Conservation (phyloP, 2,797 vertebrate genomes). For the Myoxocephalus aenaeus region DNA sequence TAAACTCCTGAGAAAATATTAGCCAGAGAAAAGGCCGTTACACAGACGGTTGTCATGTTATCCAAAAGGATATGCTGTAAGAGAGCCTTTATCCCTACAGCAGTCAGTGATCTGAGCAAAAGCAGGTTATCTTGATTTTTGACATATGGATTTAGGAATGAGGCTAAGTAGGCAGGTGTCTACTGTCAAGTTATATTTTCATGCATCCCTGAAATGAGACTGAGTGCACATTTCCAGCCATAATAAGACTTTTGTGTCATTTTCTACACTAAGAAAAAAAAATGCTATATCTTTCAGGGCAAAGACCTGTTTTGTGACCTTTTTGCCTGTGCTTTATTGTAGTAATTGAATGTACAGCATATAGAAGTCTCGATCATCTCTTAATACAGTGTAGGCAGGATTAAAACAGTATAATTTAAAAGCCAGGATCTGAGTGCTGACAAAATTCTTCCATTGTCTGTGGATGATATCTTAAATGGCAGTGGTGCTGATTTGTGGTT, state of each 20-base stretch:
- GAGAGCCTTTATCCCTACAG: slow-evolving; percentile 3
- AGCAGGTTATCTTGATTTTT: slow-evolving; percentile 3
- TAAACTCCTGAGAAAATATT: neutral
- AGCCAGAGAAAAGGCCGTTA: neutral
- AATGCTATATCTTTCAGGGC: neutral
- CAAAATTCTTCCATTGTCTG: neutral
- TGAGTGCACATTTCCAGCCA: neutral
- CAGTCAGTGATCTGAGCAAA: slow-evolving; percentile 3
- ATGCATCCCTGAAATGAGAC: neutral
- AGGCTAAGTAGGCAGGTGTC: neutral
- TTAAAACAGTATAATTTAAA: neutral
- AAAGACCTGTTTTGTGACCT: neutral
- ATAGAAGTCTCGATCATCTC: neutral
- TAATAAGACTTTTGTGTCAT: too few relatives aligned
- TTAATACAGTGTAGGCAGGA: neutral
- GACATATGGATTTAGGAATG: neutral
- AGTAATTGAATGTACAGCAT: neutral
- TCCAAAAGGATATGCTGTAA: slow-evolving; percentile 5
- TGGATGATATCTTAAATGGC: slow-evolving; percentile 6
- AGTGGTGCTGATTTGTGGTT: neutral
- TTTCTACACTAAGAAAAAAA: neutral
- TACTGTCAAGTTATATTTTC: neutral
- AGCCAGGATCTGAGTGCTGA: neutral
- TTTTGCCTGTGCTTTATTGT: neutral
- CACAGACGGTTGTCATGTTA: slow-evolving; percentile 6